Base-by-base conservation (phyloP, 2,797 vertebrate species). In the Potorous gilbertii region DNA sequence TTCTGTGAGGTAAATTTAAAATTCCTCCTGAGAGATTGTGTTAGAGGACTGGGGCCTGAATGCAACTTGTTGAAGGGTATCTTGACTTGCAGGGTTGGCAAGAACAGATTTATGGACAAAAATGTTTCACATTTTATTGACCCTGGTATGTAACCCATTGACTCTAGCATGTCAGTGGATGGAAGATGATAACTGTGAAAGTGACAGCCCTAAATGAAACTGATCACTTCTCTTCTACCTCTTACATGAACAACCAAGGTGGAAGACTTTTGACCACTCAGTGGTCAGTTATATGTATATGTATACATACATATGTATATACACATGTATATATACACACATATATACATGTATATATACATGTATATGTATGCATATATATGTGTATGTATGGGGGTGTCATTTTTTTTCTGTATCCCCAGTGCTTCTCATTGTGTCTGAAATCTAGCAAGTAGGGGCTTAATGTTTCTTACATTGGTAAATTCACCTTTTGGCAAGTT, bases 1-100 rank as follows among this genome's bases (percentile, higher is more conserved):
- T 98, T 97, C 97, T 97, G 94, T 96, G 96, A 97, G 97, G 97
- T 93, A 97, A 98, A 97, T 92, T 96, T 92, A 97, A 97, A 97
- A 96, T 97, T 98, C 96, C 94, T 98, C 94, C 92, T 97, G 97
- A 97, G 96, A 98, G 97, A 95, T 92, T 93, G 91, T 95, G 92
- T 92, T 93, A 92, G 94, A 96, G 57, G 54, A 96, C 96, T 92
- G 96, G 92, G 95, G 81, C 92, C 96, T 94, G 56, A 96, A 96
- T 92, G 56, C 92, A 97, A 97, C 97, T 98, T 96, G 97, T 96
- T 97, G 95, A 95, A 55, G 94, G 96, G 62, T 94, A 96, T 96
- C 94, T 97, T 55, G 95, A 92, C 93, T 97, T 97, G 94, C 96
- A 94, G 97, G 97, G 97, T 95, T 31, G 95, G 93, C 97, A 94